Base-by-base conservation (phyloP, 2,888 invertebrate species). In the Syrphus vitripennis region DNA sequence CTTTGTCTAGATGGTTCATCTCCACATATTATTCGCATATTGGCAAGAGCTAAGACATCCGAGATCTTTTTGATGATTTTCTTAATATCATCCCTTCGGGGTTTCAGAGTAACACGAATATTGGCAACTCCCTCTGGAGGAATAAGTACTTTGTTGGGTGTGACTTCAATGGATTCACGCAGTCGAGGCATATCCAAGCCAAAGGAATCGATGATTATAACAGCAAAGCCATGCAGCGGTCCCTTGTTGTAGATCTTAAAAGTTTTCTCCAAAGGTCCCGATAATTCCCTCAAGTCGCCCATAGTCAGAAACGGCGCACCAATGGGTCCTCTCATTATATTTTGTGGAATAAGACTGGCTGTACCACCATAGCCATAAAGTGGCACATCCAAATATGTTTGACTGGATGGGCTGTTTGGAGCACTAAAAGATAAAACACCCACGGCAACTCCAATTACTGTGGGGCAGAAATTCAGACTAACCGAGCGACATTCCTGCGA, bases 361-460 rank as follows among this genome's bases (percentile, higher is more conserved):
- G 93, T 93, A 0, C 95, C 95, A 2, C 95, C 95, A 88, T 94
- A 95, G 2, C 94, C 95, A 88, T 92, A 94, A 7, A 95, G 90
- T 0, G 91, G 90, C 4, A 92, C 90, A 69, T 89, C 92, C 90
- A 89, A 63, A 6, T 89, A 89, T 63, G 83, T 82, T 65, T 86
- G 71, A 21, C 83, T 77, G 24, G 88, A 63, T 19, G 29, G 63
- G 6, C 89, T 88, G 5, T 77, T 89, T 89, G 89, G 93, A 88
- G 95, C 93, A 74, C 91, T 92, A 88, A 95, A 95, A n/a, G 91
- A 89, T 14, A 95, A 90, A 87, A 93, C 93, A 29, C 94, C 95
- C 1, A 92, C 90, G 26, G 93, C 93, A 1, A 94, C 93, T 0
- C 95, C 95, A 24, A 93, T 88, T 26, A 92, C 90, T 2, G 93